A percentile compares a stretch with the other conserved stretches of the same genome.
These are phyloP conservation scores for Porites evermanni DNA, from an alignment of 92 coral and sea anemone genomes.

Conservation along the genomic window DNA sequence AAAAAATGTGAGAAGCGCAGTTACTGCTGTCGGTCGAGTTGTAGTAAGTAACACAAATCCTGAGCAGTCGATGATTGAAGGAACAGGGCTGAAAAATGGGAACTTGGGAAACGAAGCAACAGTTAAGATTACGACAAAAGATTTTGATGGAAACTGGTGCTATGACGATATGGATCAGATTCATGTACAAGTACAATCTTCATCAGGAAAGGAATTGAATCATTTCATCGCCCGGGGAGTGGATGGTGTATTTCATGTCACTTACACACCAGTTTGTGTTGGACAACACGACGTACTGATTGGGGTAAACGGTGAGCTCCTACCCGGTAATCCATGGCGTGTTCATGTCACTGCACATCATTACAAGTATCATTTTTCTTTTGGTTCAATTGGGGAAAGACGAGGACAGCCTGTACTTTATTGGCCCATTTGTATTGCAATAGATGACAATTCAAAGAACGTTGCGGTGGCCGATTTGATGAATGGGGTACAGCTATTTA, in stretches of 20 bases:
- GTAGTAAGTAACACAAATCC: constrained; percentile 59
- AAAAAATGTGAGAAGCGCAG: background rate
- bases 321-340: constrained; percentile 51
- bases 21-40: constrained; percentile 30
- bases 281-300: constrained; percentile 50
- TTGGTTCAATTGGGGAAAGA: background rate
- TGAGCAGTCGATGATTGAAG: constrained; percentile 44
- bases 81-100: constrained; percentile 37
- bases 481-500: background rate
- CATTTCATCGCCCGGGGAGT: no score
- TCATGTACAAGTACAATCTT: constrained; percentile 34
- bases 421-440: background rate
- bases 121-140: constrained; percentile 43
- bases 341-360: constrained; percentile 39
- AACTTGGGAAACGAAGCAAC: constrained; percentile 27
- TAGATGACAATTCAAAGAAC: background rate
- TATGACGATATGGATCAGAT: constrained; percentile 47
- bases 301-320: constrained; percentile 29
- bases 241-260: background rate
- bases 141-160: constrained; percentile 58
- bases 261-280: constrained; percentile 4
- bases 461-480: constrained; percentile 11
- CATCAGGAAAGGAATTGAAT: constrained; percentile 9
- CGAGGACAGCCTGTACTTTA: background rate
- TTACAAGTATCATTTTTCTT: background rate